phyloP scores from a whole-genome alignment of 2,113 vertebrate genomes.

The Eonycteris spelaea region DNA sequence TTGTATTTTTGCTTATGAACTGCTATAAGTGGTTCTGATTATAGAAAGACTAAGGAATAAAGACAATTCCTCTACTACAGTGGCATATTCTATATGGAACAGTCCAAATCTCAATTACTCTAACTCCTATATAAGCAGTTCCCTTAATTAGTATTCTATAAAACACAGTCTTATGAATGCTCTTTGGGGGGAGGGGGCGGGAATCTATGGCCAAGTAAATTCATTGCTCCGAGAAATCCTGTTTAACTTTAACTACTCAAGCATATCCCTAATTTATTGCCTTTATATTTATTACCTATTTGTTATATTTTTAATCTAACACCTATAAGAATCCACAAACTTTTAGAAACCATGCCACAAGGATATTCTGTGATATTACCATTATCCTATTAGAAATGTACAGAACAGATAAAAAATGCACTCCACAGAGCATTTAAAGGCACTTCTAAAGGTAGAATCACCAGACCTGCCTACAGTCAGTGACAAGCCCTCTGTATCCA shows the following conservation, averaged over 20 bases:
- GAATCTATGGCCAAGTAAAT: neutral
- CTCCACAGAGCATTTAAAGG: neutral
- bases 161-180: neutral
- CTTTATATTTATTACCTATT: neutral
- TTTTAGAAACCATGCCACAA: neutral
- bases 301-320: slow-evolving; percentile 4
- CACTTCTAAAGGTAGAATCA: slow-evolving; percentile 5
- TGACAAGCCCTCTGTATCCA: neutral
- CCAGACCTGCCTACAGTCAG: neutral
- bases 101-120: neutral
- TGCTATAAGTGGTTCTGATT: neutral
- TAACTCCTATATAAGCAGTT: slow-evolving; percentile 25
- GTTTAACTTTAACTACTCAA: slow-evolving; percentile 6
- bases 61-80: neutral
- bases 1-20: slow-evolving; percentile 10
- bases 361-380: neutral
- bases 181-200: neutral
- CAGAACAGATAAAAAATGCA: neutral
- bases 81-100: neutral
- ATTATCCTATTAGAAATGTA: neutral
- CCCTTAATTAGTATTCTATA: neutral
- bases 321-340: neutral
- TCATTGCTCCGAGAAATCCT: neutral
- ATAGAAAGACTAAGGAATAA: neutral
- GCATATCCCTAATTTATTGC: neutral